These are phyloP conservation scores for Biston stratarius DNA, from an alignment of 2,888 invertebrate species.

Conservation along the genomic window DNA sequence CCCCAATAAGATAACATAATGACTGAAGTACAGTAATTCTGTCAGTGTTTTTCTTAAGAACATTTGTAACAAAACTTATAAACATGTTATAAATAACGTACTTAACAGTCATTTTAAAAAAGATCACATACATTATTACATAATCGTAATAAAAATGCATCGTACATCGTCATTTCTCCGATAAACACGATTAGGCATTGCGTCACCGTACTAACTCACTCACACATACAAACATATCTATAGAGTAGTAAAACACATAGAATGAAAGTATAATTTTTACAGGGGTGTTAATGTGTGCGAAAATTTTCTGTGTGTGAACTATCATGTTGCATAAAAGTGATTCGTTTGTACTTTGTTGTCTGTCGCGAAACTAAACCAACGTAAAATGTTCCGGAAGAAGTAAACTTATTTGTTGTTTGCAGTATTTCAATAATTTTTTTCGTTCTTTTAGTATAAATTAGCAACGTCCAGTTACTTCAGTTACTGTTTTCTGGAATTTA, in stretches of 20 bases:
- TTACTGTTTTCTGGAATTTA: too few species aligned
- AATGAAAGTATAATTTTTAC: constrained; percentile 36
- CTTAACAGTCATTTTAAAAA: constrained; percentile 34
- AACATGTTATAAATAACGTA: neutral
- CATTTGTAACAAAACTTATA: neutral
- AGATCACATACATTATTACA: constrained; percentile 39
- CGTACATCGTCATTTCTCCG: constrained; percentile 72
- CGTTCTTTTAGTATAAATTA: too few species aligned
- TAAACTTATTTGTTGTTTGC: neutral
- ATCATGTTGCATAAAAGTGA: constrained; percentile 37
- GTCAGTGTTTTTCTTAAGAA: too few species aligned
- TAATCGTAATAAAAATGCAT: constrained; percentile 67
- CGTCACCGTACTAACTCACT: constrained; percentile 62
- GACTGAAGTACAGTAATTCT: too few species aligned
- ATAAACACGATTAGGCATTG: constrained; percentile 78
- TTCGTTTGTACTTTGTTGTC: constrained; percentile 11
- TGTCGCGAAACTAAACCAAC: constrained; percentile 10
- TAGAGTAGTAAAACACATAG: constrained; percentile 24
- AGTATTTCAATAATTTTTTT: neutral
- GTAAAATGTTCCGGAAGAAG: neutral
- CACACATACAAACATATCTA: constrained; percentile 43
- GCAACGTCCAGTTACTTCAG: too few species aligned
- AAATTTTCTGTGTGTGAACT: constrained; percentile 33
- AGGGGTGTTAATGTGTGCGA: constrained; percentile 40
- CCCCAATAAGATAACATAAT: too few species aligned